Evolutionary conservation across 2,113 vertebrate species (phyloP).

Genomic region (Lanius collurio): DNA sequence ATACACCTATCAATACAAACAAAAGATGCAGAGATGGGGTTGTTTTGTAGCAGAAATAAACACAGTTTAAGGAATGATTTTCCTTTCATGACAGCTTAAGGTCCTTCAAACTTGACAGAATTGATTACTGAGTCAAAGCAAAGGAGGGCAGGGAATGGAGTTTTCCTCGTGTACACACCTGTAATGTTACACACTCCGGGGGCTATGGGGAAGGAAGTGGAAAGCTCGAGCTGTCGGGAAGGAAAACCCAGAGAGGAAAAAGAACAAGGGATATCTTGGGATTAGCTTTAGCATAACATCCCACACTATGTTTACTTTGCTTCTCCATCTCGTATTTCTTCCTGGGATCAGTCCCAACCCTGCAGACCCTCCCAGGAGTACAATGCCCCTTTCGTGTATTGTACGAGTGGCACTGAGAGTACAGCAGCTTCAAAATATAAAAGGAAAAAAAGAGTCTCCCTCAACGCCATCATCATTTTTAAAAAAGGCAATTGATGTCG

Average conservation of each 20-base stretch:
- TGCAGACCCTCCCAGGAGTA: slow-evolving; percentile 45
- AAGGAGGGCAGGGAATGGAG: background rate
- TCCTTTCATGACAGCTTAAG: slow-evolving; percentile 30
- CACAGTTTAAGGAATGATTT: slow-evolving; percentile 46
- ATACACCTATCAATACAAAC: slow-evolving; percentile 14
- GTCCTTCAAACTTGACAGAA: slow-evolving; percentile 49
- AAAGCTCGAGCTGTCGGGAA: background rate
- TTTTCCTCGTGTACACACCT: background rate
- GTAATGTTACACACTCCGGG: background rate
- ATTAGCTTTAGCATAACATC: background rate
- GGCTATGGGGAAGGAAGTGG: background rate
- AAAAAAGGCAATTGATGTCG: slow-evolving; percentile 71
- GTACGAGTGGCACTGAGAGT: slow-evolving; percentile 36
- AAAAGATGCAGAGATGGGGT: background rate
- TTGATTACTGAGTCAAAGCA: slow-evolving; percentile 40
- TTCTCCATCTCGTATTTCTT: slow-evolving; percentile 50
- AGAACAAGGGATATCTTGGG: slow-evolving; percentile 19
- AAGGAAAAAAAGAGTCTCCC: slow-evolving; percentile 63
- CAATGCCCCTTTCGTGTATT: slow-evolving; percentile 47
- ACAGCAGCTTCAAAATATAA: slow-evolving; percentile 63
- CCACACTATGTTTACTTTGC: slow-evolving; percentile 19
- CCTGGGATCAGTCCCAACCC: slow-evolving; percentile 24
- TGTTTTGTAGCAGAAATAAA: slow-evolving; percentile 43
- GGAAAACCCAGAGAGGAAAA: slow-evolving; percentile 22
- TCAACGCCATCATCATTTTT: slow-evolving; percentile 69